phyloP scores from a whole-genome alignment of 1,140 invertebrate genomes.

The Bombus pyrosoma region DNA sequence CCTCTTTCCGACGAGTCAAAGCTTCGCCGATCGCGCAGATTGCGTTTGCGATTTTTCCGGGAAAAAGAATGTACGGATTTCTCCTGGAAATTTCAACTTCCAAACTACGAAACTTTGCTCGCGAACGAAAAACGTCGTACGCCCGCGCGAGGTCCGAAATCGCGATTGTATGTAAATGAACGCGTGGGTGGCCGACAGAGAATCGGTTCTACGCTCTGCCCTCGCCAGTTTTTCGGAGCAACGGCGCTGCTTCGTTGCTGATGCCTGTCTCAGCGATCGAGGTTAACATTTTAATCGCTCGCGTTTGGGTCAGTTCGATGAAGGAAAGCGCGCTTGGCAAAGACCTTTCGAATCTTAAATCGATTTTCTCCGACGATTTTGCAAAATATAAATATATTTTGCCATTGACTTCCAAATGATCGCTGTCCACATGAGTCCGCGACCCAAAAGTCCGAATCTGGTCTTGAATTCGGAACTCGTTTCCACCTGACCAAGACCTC shows the following conservation, averaged over 20 bases:
- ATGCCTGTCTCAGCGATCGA: neutral
- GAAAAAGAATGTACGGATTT: neutral
- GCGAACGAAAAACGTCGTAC: neutral
- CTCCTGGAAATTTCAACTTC: neutral
- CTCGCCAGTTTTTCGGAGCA: neutral
- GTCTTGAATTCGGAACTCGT: constrained; percentile 21
- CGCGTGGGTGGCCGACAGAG: constrained; percentile 47
- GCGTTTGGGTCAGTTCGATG: too few relatives aligned
- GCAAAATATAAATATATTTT: too few relatives aligned
- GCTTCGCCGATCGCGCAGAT: too few relatives aligned
- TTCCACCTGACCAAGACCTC: neutral
- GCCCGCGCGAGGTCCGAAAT: constrained; percentile 50
- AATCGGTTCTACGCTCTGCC: constrained; percentile 30
- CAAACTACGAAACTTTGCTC: neutral
- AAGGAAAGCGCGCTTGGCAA: neutral
- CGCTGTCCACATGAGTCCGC: too few relatives aligned
- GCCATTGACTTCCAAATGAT: neutral
- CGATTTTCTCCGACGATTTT: neutral
- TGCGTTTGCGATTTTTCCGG: too few relatives aligned
- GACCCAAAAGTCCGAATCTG: neutral
- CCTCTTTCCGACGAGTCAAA: too few relatives aligned
- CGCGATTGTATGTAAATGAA: constrained; percentile 68
- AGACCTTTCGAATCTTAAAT: too few relatives aligned
- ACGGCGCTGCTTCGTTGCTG: neutral
- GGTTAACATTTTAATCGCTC: neutral